Percentiles rank a stretch among this genome's conserved stretches.
Evolutionary conservation across 2,797 vertebrate genomes (phyloP).

Genomic region (Dermochelys coriacea): DNA sequence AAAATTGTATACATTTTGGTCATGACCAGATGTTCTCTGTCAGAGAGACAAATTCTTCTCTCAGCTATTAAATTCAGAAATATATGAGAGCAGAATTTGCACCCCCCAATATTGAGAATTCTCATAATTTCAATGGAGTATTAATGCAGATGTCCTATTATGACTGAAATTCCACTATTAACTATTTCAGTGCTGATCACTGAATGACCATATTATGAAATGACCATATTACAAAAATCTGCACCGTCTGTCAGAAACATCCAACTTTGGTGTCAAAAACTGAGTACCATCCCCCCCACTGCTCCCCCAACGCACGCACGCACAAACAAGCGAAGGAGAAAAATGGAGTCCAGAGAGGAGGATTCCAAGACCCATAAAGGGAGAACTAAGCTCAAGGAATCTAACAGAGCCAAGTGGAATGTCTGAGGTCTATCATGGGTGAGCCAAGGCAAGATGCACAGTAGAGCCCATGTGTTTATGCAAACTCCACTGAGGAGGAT

Average conservation of each 20-base stretch:
- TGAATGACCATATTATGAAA: neutral
- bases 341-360: neutral
- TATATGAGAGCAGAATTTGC: neutral
- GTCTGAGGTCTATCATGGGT: neutral
- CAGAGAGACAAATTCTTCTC: neutral
- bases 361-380: rapidly evolving
- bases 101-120: neutral
- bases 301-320: rapidly evolving
- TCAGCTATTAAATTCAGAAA: neutral
- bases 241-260: neutral
- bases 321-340: neutral
- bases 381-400: neutral
- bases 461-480: neutral
- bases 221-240: neutral
- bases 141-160: neutral
- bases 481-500: neutral
- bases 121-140: neutral
- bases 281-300: neutral
- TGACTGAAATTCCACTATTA: neutral
- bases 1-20: neutral
- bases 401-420: neutral
- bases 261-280: neutral
- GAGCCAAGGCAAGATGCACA: neutral
- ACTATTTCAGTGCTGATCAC: neutral
- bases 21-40: neutral